Evolutionary conservation across 2,888 invertebrate species (phyloP).

Genomic region (Cosmia pyralina): DNA sequence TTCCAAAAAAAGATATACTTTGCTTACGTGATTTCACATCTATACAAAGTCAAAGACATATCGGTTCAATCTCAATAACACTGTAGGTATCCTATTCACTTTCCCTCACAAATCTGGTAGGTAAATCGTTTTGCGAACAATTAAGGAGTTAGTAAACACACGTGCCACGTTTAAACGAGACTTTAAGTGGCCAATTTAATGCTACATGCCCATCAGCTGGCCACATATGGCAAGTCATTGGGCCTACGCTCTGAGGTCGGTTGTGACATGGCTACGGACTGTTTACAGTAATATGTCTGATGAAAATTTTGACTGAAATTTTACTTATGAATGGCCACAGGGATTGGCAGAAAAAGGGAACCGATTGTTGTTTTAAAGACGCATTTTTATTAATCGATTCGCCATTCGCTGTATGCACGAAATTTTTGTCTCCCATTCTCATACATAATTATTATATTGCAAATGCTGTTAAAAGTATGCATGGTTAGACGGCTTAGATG

Average conservation of each 20-base stretch:
- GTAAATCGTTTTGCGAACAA: constrained; percentile 63
- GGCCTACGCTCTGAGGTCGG: constrained; percentile 80
- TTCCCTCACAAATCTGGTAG: constrained; percentile 65
- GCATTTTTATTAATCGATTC: not conserved
- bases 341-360: not conserved
- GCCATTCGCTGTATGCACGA: not conserved
- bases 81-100: constrained; percentile 48
- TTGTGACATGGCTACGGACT: constrained; percentile 57
- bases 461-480: not conserved
- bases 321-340: not conserved
- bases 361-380: not conserved
- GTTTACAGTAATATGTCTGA: constrained; percentile 39
- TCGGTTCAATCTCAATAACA: constrained; percentile 28
- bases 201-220: constrained; percentile 77
- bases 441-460: not conserved
- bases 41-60: constrained; percentile 9
- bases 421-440: not conserved
- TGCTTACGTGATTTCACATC: not conserved
- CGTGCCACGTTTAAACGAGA: constrained; percentile 66
- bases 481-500: not conserved
- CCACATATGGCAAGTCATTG: constrained; percentile 80
- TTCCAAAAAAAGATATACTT: not conserved
- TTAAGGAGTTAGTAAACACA: constrained; percentile 71
- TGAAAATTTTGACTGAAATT: constrained; percentile 1
- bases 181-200: constrained; percentile 79